phyloP scores from a whole-genome alignment of 2,113 vertebrate genomes.

The Pseudopodoces humilis region DNA sequence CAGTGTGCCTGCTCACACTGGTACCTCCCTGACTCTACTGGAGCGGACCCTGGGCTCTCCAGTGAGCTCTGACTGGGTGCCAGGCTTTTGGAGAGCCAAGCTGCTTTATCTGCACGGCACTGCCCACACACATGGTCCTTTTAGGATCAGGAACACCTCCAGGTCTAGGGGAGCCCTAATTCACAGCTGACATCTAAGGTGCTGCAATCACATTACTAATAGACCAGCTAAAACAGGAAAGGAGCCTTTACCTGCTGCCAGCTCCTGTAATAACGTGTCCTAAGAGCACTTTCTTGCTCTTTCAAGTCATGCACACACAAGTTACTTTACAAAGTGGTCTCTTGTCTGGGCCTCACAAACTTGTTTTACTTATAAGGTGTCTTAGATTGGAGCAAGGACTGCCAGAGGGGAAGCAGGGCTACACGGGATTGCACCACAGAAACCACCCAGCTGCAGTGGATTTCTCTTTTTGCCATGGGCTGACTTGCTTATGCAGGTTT shows the following conservation, averaged over 20 bases:
- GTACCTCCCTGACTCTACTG: neutral
- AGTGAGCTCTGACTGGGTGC: neutral
- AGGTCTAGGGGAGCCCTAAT: neutral
- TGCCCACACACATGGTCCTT: neutral
- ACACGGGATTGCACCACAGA: slow-evolving; percentile 64
- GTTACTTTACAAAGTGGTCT: slow-evolving; percentile 67
- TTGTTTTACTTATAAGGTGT: slow-evolving; percentile 60
- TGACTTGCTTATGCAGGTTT: slow-evolving; percentile 63
- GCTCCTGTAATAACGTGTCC: slow-evolving; percentile 57
- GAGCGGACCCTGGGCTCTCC: neutral
- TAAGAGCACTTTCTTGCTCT: slow-evolving; percentile 26
- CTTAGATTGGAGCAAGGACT: slow-evolving; percentile 60
- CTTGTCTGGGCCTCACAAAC: slow-evolving; percentile 64
- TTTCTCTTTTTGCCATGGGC: slow-evolving; percentile 66
- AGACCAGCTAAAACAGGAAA: slow-evolving; percentile 11
- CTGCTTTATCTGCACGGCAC: neutral
- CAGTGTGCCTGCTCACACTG: neutral
- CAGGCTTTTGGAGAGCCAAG: neutral
- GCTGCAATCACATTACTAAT: neutral
- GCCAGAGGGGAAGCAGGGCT: slow-evolving; percentile 65
- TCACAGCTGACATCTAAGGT: neutral
- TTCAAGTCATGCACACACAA: slow-evolving; percentile 60
- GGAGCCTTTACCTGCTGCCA: slow-evolving; percentile 40
- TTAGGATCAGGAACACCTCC: neutral
- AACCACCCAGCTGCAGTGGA: slow-evolving; percentile 69